Conservation (phyloP, 1,140 invertebrate species). For the Antheraea pernyi region DNA sequence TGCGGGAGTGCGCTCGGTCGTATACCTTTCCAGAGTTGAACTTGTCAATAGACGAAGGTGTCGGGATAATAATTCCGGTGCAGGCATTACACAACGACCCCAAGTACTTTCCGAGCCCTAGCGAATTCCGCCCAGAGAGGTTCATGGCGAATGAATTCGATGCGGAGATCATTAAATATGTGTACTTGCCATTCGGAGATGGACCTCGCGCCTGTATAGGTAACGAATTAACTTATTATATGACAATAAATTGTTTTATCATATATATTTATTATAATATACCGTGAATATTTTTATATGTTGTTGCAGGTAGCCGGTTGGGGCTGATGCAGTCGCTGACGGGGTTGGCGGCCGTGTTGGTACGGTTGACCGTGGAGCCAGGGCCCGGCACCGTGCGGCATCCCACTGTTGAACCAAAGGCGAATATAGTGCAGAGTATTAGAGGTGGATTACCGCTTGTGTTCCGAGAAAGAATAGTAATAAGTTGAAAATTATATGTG, state of each 20-base stretch:
- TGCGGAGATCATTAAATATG: constrained; percentile 60
- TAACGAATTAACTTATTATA: constrained; percentile 18
- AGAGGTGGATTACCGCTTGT: constrained; percentile 35
- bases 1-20: constrained; percentile 54
- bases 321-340: constrained; percentile 47
- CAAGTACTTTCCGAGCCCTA: constrained; percentile 76
- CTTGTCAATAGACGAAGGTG: constrained; percentile 57
- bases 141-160: constrained; percentile 65
- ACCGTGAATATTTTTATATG: background rate
- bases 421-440: constrained; percentile 36
- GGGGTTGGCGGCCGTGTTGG: constrained; percentile 37
- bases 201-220: constrained; percentile 55
- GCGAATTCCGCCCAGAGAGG: constrained; percentile 80
- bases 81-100: constrained; percentile 79
- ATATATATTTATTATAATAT: background rate
- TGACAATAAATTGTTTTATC: background rate
- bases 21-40: constrained; percentile 66
- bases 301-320: constrained; percentile 35
- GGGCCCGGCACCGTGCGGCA: constrained; percentile 25
- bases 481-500: background rate
- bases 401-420: constrained; percentile 22
- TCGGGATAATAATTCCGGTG: constrained; percentile 54
- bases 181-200: constrained; percentile 51
- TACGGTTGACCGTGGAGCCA: constrained; percentile 32
- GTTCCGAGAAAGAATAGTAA: constrained; percentile 13